Conservation (phyloP, 2,888 invertebrate species). For the Pollenia labialis region DNA sequence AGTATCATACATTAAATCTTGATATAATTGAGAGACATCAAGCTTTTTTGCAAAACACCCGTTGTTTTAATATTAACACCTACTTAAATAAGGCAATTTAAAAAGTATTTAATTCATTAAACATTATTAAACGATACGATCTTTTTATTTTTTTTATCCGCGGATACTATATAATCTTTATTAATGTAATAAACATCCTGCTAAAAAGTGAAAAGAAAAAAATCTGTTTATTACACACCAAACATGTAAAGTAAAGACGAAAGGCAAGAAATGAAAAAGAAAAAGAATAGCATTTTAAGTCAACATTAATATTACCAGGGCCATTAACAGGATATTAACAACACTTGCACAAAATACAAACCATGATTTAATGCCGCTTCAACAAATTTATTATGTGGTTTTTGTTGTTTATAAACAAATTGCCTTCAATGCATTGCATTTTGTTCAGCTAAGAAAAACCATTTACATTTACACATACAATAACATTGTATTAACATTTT, state of each 20-base stretch:
- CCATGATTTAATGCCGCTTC: constrained; percentile 68
- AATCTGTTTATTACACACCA: constrained; percentile 32
- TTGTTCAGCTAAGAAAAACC: constrained; percentile 17
- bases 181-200: constrained; percentile 16
- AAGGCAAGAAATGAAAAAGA: not conserved
- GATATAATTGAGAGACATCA: not conserved
- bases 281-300: constrained; percentile 49
- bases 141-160: not conserved
- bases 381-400: constrained; percentile 67
- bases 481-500: not conserved
- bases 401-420: constrained; percentile 63
- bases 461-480: not conserved
- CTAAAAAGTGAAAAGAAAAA: not conserved
- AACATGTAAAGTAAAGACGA: constrained; percentile 19
- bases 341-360: constrained; percentile 52
- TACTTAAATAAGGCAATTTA: constrained; percentile 25
- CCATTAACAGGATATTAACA: constrained; percentile 71
- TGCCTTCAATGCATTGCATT: constrained; percentile 62
- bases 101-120: not conserved
- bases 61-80: not conserved
- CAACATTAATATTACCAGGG: constrained; percentile 68
- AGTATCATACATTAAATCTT: too few species aligned
- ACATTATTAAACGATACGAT: constrained; percentile 26
- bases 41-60: not conserved
- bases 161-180: not conserved